Percentiles rank a stretch among this genome's conserved stretches.
Conservation (phyloP, 2,113 vertebrate species). For the Myrmophylax atrothorax region DNA sequence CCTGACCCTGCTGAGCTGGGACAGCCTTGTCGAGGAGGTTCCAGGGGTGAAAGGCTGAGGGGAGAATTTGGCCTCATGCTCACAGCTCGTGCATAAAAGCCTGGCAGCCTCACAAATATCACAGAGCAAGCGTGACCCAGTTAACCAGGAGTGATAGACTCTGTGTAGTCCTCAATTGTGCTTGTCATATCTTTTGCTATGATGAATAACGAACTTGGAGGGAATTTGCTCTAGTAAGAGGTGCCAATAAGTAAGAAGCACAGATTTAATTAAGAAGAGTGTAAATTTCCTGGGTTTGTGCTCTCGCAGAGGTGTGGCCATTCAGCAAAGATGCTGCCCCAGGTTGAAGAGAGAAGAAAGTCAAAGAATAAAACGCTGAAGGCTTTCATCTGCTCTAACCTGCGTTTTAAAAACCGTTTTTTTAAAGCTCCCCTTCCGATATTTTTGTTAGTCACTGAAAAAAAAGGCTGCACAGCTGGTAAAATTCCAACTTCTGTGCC, state of each 20-base stretch:
- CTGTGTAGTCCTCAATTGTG: not conserved
- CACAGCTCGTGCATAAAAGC: not conserved
- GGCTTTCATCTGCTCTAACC: not conserved
- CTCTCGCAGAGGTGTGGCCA: not conserved
- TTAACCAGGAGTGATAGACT: not conserved
- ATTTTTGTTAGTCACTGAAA: not conserved
- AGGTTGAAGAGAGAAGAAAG: not conserved
- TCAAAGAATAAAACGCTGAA: not conserved
- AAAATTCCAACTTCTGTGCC: not conserved
- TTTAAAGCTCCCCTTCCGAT: not conserved
- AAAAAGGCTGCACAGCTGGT: not conserved
- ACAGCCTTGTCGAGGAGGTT: fast-evolving
- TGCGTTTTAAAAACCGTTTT: not conserved
- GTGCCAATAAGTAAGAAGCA: constrained; percentile 3
- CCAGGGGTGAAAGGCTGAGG: not conserved
- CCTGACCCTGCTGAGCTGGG: fast-evolving
- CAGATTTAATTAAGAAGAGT: constrained; percentile 13
- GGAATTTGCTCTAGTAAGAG: not conserved
- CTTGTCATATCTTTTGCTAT: not conserved
- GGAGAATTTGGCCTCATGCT: not conserved
- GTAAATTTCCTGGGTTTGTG: not conserved
- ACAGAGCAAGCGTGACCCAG: constrained; percentile 40
- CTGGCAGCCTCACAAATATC: not conserved
- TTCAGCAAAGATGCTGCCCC: not conserved
- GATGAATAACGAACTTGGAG: not conserved